Base-by-base conservation (phyloP, 2,797 vertebrate genomes). In the Molossus alvarezi region DNA sequence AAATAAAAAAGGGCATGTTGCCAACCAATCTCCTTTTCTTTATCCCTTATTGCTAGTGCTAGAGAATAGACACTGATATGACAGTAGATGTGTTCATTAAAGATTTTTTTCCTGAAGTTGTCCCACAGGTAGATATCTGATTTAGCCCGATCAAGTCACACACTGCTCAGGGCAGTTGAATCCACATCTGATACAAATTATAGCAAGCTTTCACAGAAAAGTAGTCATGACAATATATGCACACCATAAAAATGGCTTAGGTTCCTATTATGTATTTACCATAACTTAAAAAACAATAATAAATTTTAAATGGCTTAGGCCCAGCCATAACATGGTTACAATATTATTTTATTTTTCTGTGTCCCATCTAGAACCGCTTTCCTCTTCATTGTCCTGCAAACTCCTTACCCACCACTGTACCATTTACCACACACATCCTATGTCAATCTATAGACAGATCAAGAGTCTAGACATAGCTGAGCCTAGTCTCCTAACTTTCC, bases 131-230 rank as follows among this genome's bases (percentile, higher is more conserved):
- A 92, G 27, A 21, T 13, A 75, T 65, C 73, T 86, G 51, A 92
- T 45, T 65, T 37, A 85, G 58, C 23, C 18, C 41, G 62, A 83
- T 67, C 55, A 91, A 76, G 5, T 80, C 55, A 92, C n/a, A 88
- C n/a, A 84, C 7, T 45, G 84, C 58, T 95, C n/a, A 65, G 7
- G 62, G 53, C 21, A 95, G 41, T 0, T 93, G 80, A 95, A 73
- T 45, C 20, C 45, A 85, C 53, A 96, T 14, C 58, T 77, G 90
- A 94, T 53, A 95, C 27, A 94, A 94, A 96, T 48, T 48, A 90
- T 1, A 73, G 11, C 65, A 89, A 60, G 27, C 67, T 87, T 87
- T 94, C 79, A 84, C 9, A 93, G 23, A n/a, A 20, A 88, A 95
- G 37, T 9, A 92, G 21, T 76, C 20, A 25, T 18, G 17, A 81